phyloP scores from a whole-genome alignment of 2,113 vertebrate genomes.

The Macquaria ambigua region DNA sequence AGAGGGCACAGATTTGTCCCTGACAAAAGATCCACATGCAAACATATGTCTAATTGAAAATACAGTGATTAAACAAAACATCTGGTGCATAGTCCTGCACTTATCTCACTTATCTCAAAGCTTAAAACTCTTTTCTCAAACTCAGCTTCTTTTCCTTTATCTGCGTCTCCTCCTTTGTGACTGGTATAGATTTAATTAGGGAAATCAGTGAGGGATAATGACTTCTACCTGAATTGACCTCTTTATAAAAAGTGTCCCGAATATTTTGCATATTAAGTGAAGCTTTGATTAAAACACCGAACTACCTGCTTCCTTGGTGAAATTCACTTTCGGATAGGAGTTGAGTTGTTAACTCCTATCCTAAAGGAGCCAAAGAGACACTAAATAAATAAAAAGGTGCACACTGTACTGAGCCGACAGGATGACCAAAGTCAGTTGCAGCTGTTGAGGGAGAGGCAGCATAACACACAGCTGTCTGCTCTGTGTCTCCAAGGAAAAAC shows the following conservation, averaged over 20 bases:
- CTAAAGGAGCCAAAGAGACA: constrained; percentile 12
- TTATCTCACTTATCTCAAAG: constrained; percentile 49
- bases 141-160: constrained; percentile 57
- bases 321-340: constrained; percentile 29
- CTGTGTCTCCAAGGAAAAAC: constrained; percentile 51
- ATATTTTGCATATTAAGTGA: constrained; percentile 56
- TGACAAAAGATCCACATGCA: constrained; percentile 25
- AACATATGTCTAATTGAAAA: constrained; percentile 36
- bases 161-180: constrained; percentile 43
- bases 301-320: constrained; percentile 5
- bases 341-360: neutral
- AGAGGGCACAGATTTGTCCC: constrained; percentile 29
- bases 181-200: constrained; percentile 69
- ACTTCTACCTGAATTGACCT: constrained; percentile 62
- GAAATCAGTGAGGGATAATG: constrained; percentile 56
- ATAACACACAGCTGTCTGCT: constrained; percentile 58
- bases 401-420: constrained; percentile 18
- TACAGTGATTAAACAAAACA: constrained; percentile 23
- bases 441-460: constrained; percentile 37
- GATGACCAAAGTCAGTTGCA: constrained; percentile 27
- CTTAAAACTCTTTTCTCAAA: constrained; percentile 50
- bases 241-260: constrained; percentile 32
- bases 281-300: constrained; percentile 54
- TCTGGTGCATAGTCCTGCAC: constrained; percentile 1
- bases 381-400: constrained; percentile 33